Conservation (phyloP, 1,140 invertebrate genomes). For the Diplogasteroides magnus region DNA sequence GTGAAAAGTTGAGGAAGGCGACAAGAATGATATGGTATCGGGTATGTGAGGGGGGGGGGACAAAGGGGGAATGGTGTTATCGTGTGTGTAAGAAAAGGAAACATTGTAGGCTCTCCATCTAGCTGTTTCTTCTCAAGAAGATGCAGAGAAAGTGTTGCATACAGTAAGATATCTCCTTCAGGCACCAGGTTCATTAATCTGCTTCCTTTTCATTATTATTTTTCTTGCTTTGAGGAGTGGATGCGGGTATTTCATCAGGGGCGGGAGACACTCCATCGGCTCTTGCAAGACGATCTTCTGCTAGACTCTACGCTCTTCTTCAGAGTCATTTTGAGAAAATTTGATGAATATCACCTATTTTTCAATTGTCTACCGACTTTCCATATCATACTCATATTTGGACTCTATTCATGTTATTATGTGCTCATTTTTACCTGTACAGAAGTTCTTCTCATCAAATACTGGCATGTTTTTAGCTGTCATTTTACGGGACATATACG, state of each 20-base stretch:
- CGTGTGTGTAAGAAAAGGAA: background rate
- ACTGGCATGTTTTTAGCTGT: no score
- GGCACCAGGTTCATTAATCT: conserved; percentile 19
- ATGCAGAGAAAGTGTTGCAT: conserved; percentile 27
- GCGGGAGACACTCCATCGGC: conserved; percentile 48
- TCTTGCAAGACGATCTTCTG: conserved; percentile 33
- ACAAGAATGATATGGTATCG: no score
- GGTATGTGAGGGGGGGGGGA: background rate
- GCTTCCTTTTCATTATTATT: background rate
- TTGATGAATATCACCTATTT: no score
- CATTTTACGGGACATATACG: no score
- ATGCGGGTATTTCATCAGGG: conserved; percentile 38
- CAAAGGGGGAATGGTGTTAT: background rate
- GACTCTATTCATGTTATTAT: no score
- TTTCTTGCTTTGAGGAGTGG: conserved; percentile 37
- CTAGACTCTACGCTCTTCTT: conserved; percentile 11
- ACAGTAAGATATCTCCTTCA: conserved; percentile 26
- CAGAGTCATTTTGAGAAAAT: background rate
- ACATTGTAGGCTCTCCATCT: conserved; percentile 59
- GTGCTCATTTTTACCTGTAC: no score
- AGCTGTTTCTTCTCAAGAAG: conserved; percentile 48
- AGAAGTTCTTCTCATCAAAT: no score
- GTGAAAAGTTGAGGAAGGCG: conserved; percentile 1
- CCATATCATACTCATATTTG: no score
- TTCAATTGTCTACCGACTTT: no score